Evolutionary conservation across 2,797 vertebrate genomes (phyloP), one percentile per base, ranked within the genome.

Genomic region (Onychomys leucogaster): DNA sequence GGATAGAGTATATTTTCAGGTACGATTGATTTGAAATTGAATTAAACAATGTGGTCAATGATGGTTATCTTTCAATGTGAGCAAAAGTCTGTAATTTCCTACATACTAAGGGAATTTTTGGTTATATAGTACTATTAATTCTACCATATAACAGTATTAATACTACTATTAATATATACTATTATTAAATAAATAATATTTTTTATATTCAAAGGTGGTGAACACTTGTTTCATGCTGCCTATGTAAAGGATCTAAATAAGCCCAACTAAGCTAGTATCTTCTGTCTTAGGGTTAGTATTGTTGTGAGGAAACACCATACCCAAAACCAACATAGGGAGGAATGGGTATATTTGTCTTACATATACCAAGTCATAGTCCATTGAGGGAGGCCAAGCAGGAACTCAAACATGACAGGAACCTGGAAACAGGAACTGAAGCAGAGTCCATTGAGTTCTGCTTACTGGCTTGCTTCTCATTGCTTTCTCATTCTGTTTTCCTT

Each of bases 1-100:
- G 37, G 67, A 78, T 6, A 83, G n/a, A 86, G 77, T 0, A 59
- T 5, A 52, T 89, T 90, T 94, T 87, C 87, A 95, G 94, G 41
- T 52, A 80, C 13, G 29, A 37, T 55, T 96, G 32, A 90, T 52
- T 85, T 87, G n/a, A 95, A 97, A 93, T 12, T 52, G 29, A 84
- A 55, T 2, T 81, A 90, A 92, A 55, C 90, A 87, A 86, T 71
- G 75, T 63, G 37, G 85, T 43, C 59, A 63, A 1, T 81, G 41
- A 6, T 77, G 0, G 6, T 94, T 87, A 87, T 21, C 17, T 77
- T 90, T 91, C 61, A 69, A 23, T 27, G 34, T 85, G 75, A 88
- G 37, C 25, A 95, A 73, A 84, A 75, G 34, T 84, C 69, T 41
- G 0, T 32, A 89, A 89, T 89, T 59, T 94, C 43, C 27, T 8